phyloP scores from a whole-genome alignment of 2,797 vertebrate species.

The Enteromius fasciolatus region DNA sequence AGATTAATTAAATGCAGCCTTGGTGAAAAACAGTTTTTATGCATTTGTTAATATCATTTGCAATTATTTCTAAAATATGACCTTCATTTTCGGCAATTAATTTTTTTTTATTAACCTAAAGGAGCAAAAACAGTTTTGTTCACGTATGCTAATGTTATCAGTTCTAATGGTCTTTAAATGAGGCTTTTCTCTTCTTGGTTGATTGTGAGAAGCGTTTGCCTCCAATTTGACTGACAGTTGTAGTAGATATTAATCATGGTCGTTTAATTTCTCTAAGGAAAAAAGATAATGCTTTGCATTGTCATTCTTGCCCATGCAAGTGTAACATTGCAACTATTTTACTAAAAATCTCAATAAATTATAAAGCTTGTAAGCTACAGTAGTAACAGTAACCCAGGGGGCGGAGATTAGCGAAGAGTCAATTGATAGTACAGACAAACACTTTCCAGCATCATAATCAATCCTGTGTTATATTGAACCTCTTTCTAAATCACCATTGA shows the following conservation, averaged over 20 bases:
- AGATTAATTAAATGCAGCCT: background rate
- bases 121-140: background rate
- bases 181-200: background rate
- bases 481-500: background rate
- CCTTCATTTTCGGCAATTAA: too few relatives aligned
- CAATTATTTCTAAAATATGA: background rate
- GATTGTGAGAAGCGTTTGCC: background rate
- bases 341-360: background rate
- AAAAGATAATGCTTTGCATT: background rate
- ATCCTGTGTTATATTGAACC: background rate
- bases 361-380: background rate
- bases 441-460: background rate
- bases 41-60: background rate
- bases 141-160: background rate
- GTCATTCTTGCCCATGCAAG: background rate
- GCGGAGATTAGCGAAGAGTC: background rate
- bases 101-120: background rate
- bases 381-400: background rate
- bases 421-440: background rate
- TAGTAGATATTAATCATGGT: background rate
- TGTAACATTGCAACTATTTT: background rate
- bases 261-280: background rate
- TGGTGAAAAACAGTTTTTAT: background rate
- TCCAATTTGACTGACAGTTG: background rate
- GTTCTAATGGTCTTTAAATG: background rate